Conservation (phyloP, 2,888 invertebrate species). For the Stenurella melanura region DNA sequence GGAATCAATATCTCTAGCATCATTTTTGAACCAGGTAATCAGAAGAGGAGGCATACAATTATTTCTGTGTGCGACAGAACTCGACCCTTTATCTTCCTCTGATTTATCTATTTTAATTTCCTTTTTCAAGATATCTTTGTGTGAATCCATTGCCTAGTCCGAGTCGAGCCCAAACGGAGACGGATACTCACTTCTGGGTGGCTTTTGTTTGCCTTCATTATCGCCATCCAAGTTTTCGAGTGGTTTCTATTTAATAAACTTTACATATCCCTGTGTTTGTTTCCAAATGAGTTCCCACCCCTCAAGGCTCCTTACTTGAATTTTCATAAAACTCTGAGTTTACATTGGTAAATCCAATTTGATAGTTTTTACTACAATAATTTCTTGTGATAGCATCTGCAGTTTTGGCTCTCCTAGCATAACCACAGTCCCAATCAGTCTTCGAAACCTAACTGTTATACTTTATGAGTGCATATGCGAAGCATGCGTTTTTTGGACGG, state of each 20-base stretch:
- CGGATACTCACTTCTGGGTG: constrained; percentile 3
- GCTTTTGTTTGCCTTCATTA: not conserved
- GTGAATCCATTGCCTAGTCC: constrained; percentile 9
- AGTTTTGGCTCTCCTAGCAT: constrained; percentile 76
- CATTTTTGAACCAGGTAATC: no score
- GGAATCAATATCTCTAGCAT: no score
- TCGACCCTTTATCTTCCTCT: not conserved
- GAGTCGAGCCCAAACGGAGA: constrained; percentile 22
- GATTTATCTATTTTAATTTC: constrained; percentile 21
- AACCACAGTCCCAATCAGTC: constrained; percentile 77
- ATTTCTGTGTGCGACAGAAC: not conserved
- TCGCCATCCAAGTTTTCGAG: constrained; percentile 25
- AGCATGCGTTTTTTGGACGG: no score
- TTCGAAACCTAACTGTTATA: constrained; percentile 77
- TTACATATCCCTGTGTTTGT: not conserved
- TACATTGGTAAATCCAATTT: not conserved
- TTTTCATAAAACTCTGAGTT: not conserved
- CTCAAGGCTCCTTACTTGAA: constrained; percentile 25
- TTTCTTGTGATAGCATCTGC: constrained; percentile 56
- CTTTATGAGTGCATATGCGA: no score
- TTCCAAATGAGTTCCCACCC: constrained; percentile 36
- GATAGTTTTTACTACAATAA: not conserved
- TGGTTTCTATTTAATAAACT: constrained; percentile 24
- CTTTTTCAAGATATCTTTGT: constrained; percentile 20
- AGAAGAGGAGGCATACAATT: no score